A percentile compares a stretch with the other conserved stretches of the same genome.
These are phyloP conservation scores for Coenonympha arcania DNA, from an alignment of 2,888 invertebrate genomes.

Conservation along the genomic window DNA sequence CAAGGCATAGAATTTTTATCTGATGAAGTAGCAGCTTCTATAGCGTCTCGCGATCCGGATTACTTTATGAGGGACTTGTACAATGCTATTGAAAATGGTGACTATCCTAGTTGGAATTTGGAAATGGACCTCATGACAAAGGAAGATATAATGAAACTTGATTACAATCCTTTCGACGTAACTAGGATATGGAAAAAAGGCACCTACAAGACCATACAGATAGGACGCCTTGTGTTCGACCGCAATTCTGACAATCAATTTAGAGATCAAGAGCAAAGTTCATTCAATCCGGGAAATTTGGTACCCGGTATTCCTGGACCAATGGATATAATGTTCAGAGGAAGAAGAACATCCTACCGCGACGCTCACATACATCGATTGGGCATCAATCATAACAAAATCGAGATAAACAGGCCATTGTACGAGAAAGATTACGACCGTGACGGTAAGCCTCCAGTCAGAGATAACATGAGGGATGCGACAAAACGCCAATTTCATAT, in stretches of 20 bases:
- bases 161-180: slow-evolving; percentile 52
- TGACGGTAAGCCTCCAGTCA: slow-evolving; percentile 76
- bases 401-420: slow-evolving; percentile 45
- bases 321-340: slow-evolving; percentile 43
- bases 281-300: slow-evolving; percentile 48
- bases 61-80: slow-evolving; percentile 88
- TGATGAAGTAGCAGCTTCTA: slow-evolving; percentile 74
- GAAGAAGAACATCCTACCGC: slow-evolving; percentile 42
- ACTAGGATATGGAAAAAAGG: slow-evolving; percentile 51
- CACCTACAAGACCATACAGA: slow-evolving; percentile 41
- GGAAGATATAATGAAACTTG: slow-evolving; percentile 37
- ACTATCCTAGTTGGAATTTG: slow-evolving; percentile 54
- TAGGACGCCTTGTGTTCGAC: slow-evolving; percentile 46
- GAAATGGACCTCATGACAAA: slow-evolving; percentile 48
- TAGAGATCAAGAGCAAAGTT: slow-evolving; percentile 39
- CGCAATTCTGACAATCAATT: slow-evolving; percentile 45
- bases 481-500: too few relatives aligned
- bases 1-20: slow-evolving; percentile 86
- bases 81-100: slow-evolving; percentile 83
- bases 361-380: slow-evolving; percentile 52
- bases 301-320: slow-evolving; percentile 59
- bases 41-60: slow-evolving; percentile 84
- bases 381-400: slow-evolving; percentile 48
- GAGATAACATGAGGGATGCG: slow-evolving; percentile 85
- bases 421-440: slow-evolving; percentile 43